These are phyloP conservation scores for Chlorodrepanis virens DNA, from an alignment of 2,113 vertebrate genomes.

Conservation along the genomic window DNA sequence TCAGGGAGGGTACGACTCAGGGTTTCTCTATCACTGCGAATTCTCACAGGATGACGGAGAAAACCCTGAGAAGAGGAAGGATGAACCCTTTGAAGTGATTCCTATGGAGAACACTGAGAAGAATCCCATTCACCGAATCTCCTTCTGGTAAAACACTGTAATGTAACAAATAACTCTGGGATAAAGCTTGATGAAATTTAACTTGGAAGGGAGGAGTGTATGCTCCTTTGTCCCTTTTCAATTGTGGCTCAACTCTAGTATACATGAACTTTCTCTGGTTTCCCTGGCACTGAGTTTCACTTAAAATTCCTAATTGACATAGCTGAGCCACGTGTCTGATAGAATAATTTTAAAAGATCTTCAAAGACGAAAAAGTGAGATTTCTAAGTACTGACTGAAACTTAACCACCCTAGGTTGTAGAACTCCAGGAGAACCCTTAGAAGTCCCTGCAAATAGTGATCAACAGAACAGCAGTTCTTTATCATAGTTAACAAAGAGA, in stretches of 20 bases:
- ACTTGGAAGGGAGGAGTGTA: not conserved
- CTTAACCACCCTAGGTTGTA: not conserved
- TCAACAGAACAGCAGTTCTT: not conserved
- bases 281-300: not conserved
- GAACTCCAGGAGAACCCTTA: not conserved
- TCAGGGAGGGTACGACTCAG: slow-evolving; percentile 89
- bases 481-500: not conserved
- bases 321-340: not conserved
- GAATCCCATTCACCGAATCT: slow-evolving; percentile 80
- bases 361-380: not conserved
- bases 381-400: not conserved
- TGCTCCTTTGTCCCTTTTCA: not conserved
- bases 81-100: slow-evolving; percentile 84
- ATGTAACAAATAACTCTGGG: not conserved
- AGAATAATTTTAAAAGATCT: not conserved
- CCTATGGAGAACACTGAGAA: slow-evolving; percentile 68
- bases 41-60: slow-evolving; percentile 70
- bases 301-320: not conserved
- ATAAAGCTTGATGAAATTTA: not conserved
- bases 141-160: slow-evolving; percentile 81
- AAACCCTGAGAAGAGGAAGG: slow-evolving; percentile 63
- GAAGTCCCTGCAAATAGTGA: not conserved
- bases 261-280: not conserved
- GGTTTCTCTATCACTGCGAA: slow-evolving; percentile 89
- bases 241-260: not conserved